Evolutionary conservation across 2,797 vertebrate genomes (phyloP), one percentile per base, ranked within the genome.

Genomic region (Onychomys arenicola): DNA sequence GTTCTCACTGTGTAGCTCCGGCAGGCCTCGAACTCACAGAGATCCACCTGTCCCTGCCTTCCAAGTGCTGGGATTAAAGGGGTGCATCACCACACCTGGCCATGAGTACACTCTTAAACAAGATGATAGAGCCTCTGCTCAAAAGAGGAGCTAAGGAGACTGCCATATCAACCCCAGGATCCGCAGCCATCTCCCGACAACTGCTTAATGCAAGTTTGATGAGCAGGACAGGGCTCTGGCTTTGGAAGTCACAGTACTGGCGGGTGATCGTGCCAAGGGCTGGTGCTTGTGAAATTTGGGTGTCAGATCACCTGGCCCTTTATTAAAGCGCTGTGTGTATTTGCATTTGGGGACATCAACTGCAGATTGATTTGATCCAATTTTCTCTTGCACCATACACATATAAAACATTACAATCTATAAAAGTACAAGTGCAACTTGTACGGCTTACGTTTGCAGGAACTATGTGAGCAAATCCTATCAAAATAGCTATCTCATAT

Each of bases 401-500:
- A 98, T 98, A 98, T 98, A 98, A 98, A 99, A 98, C 98, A 97
- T 98, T 98, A 99, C 98, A 98, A 98, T 98, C 98, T 98, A 99
- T 98, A 99, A 99, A 99, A 99, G 98, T 99, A 99, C 98, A 99
- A 98, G 98, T 97, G 97, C 97, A 98, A 97, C 98, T 98, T 98
- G 98, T 98, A 99, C 98, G 97, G 98, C 96, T 98, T 98, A 99
- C 98, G 97, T 98, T 98, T 98, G 98, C 98, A 98, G 98, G 98
- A 99, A 98, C 98, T 98, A 98, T 97, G 98, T 98, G 98, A 98
- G 98, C 98, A 99, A 98, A 98, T 98, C 98, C 98, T 99, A 99
- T 98, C 98, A 99, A 99, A 99, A 99, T 99, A 99, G 98, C 98
- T 98, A 98, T 98, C 98, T 98, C 97, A 97, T 98, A 98, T 98